Conservation (phyloP, 1,140 invertebrate species). For the Drosophila punjabiensis region DNA sequence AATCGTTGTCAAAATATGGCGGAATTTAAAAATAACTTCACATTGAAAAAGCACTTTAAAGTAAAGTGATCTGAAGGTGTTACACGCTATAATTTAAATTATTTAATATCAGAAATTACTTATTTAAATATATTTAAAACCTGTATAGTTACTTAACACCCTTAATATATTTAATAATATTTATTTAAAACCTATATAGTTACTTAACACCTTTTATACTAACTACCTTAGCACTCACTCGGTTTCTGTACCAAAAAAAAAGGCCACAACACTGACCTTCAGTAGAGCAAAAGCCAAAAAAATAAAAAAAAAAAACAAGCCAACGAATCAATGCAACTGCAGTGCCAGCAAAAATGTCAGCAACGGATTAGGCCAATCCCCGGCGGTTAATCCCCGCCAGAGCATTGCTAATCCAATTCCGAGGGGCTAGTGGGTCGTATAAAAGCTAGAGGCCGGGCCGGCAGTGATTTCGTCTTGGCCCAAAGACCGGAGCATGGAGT, state of each 20-base stretch:
- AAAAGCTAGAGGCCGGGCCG: conserved; percentile 31
- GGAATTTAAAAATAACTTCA: background rate
- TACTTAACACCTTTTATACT: background rate
- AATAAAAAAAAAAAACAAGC: no score
- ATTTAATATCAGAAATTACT: background rate
- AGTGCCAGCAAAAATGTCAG: conserved; percentile 54
- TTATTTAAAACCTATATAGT: background rate
- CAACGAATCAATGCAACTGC: conserved; percentile 61
- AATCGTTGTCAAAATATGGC: conserved; percentile 1
- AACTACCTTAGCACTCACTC: background rate
- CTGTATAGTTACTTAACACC: no score
- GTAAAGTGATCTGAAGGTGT: no score
- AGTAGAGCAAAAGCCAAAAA: background rate
- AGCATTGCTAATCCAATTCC: conserved; percentile 49
- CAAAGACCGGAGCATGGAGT: conserved; percentile 66
- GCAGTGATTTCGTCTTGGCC: conserved; percentile 71
- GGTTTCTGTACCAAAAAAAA: background rate
- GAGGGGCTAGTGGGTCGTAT: conserved; percentile 30
- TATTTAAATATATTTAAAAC: background rate
- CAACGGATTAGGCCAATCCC: conserved; percentile 65
- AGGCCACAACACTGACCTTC: conserved; percentile 34
- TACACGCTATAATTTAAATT: background rate
- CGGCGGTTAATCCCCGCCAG: conserved; percentile 15
- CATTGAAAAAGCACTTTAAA: background rate
- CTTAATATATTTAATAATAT: no score